A percentile compares a stretch with the other conserved stretches of the same genome.
phyloP scores from a whole-genome alignment of 1,140 invertebrate species.

The Atopsyche davidsoni region DNA sequence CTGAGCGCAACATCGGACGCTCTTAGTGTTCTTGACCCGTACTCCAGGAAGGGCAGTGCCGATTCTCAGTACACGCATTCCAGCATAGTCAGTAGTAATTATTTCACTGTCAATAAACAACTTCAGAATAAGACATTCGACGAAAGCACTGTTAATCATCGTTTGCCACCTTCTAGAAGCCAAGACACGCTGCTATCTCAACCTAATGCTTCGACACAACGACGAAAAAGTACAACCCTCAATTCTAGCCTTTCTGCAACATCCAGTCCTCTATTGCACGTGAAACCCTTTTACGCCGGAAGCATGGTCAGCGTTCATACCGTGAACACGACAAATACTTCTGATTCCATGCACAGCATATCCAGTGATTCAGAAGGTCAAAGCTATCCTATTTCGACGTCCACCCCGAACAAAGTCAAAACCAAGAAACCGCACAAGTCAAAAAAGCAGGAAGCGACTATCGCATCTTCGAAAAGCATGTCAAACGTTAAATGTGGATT shows the following conservation, averaged over 20 bases:
- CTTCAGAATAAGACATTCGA: conserved; percentile 32
- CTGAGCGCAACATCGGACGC: conserved; percentile 40
- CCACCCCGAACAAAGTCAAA: conserved; percentile 46
- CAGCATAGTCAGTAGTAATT: conserved; percentile 46
- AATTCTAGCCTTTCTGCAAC: conserved; percentile 55
- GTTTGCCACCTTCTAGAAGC: conserved; percentile 66
- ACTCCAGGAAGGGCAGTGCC: conserved; percentile 56
- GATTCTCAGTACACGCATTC: conserved; percentile 51
- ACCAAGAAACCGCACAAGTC: conserved; percentile 37
- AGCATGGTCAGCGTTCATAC: conserved; percentile 56
- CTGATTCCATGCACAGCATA: conserved; percentile 55
- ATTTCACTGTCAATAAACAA: conserved; percentile 41
- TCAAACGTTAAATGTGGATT: conserved; percentile 47
- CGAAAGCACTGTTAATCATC: conserved; percentile 30
- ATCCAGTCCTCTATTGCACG: conserved; percentile 59
- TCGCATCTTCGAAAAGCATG: conserved; percentile 51
- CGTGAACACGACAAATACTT: conserved; percentile 42
- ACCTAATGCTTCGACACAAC: conserved; percentile 47
- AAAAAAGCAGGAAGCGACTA: conserved; percentile 35
- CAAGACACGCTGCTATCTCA: conserved; percentile 64
- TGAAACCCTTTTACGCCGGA: conserved; percentile 53
- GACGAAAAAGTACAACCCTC: conserved; percentile 46
- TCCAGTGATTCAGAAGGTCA: conserved; percentile 58
- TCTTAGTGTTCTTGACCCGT: conserved; percentile 39
- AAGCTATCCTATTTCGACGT: conserved; percentile 42